Evolutionary conservation across 2,888 invertebrate genomes (phyloP).

Genomic region (Penaeus monodon): DNA sequence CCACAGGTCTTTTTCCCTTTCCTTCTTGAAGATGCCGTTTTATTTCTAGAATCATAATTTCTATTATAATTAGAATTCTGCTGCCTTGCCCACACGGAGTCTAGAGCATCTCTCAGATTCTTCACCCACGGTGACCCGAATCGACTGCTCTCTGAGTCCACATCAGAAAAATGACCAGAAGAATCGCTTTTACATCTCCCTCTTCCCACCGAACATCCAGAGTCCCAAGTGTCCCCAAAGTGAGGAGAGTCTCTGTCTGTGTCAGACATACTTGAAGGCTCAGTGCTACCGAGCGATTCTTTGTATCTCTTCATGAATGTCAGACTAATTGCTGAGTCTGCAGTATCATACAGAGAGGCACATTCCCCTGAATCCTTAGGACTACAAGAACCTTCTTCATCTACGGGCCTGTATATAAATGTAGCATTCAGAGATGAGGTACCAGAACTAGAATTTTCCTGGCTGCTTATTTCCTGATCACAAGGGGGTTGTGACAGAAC

Average conservation of each 20-base stretch:
- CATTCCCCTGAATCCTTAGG: neutral
- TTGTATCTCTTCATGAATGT: slow-evolving; percentile 20
- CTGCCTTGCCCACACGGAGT: slow-evolving; percentile 34
- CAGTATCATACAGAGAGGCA: slow-evolving; percentile 38
- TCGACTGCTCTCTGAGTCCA: slow-evolving; percentile 34
- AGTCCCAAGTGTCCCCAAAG: slow-evolving; percentile 53
- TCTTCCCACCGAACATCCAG: slow-evolving; percentile 37
- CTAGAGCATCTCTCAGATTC: slow-evolving; percentile 37
- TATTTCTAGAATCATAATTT: neutral
- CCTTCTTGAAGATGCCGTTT: neutral
- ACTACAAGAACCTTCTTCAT: neutral
- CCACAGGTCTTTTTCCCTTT: neutral
- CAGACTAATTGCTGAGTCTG: slow-evolving; percentile 44
- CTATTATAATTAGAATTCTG: slow-evolving; percentile 1
- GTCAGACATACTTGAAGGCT: slow-evolving; percentile 29
- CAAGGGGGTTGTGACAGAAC: neutral
- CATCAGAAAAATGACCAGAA: slow-evolving; percentile 34
- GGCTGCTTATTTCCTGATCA: neutral
- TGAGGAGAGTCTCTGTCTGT: slow-evolving; percentile 28
- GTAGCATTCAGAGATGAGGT: neutral
- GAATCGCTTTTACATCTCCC: slow-evolving; percentile 25
- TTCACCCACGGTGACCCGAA: slow-evolving; percentile 5
- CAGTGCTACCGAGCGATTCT: slow-evolving; percentile 1
- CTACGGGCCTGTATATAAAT: neutral
- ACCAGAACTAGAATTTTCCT: neutral